A percentile compares a stretch with the other conserved stretches of the same genome.
Evolutionary conservation across 2,797 vertebrate genomes (phyloP).

Genomic region (Enteromius unitaeniatus): DNA sequence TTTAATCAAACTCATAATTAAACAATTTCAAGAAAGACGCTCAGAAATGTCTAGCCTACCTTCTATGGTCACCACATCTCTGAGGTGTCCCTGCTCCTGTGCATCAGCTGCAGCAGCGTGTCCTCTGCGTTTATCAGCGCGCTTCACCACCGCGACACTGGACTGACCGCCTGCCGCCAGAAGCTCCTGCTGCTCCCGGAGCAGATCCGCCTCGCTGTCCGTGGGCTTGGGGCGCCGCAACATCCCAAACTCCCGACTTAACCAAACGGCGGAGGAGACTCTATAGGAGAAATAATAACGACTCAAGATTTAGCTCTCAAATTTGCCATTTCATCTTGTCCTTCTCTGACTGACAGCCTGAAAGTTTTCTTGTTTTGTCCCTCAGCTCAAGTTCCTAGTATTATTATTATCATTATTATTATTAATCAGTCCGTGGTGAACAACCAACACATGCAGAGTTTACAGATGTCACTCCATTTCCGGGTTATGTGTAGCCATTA

Average conservation of each 20-base stretch:
- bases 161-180: slow-evolving; percentile 81
- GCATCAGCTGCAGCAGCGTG: slow-evolving; percentile 58
- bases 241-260: slow-evolving; percentile 74
- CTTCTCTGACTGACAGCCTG: not conserved
- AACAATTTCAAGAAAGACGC: not conserved
- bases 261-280: not conserved
- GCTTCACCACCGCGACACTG: slow-evolving; percentile 84
- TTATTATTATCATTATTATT: too few relatives aligned
- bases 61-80: slow-evolving; percentile 88
- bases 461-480: not conserved
- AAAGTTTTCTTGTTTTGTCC: not conserved
- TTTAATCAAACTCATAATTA: not conserved
- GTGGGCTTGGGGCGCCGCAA: slow-evolving; percentile 89
- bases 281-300: not conserved
- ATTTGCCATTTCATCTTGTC: not conserved
- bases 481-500: slow-evolving; percentile 15
- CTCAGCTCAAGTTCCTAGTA: too few relatives aligned
- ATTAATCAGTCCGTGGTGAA: not conserved
- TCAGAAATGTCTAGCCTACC: slow-evolving; percentile 68
- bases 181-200: slow-evolving; percentile 89
- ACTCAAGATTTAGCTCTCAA: not conserved
- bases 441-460: slow-evolving; percentile 16
- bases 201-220: slow-evolving; percentile 90
- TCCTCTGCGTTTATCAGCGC: slow-evolving; percentile 87
- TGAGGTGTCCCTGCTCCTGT: slow-evolving; percentile 56